Conservation (phyloP, 2,888 invertebrate species). For the Linnaemya tessellans region DNA sequence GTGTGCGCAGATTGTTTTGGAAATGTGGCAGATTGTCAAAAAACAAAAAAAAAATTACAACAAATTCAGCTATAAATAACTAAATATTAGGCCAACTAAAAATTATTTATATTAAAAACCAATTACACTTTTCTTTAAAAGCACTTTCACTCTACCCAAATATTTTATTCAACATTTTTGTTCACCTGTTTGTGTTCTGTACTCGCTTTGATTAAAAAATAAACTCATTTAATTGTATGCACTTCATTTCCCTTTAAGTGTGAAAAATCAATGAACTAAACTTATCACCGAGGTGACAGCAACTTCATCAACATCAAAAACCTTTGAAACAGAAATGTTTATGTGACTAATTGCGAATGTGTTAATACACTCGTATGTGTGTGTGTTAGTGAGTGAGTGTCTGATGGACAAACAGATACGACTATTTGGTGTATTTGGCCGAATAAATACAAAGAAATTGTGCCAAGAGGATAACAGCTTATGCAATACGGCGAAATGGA, state of each 20-base stretch:
- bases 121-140: not conserved
- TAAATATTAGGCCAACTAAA: not conserved
- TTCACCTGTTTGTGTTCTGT: not conserved
- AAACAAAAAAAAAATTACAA: slow-evolving; percentile 1
- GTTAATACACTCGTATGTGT: not conserved
- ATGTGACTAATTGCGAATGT: slow-evolving; percentile 45
- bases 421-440: slow-evolving; percentile 1
- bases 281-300: slow-evolving; percentile 72
- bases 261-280: slow-evolving; percentile 73
- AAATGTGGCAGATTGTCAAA: not conserved
- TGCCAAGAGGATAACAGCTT: slow-evolving; percentile 57
- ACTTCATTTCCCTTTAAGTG: slow-evolving; percentile 70
- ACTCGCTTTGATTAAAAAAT: slow-evolving; percentile 52
- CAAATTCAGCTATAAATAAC: slow-evolving; percentile 12
- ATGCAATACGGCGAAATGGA: slow-evolving; percentile 62
- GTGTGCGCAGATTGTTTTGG: not conserved
- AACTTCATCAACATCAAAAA: slow-evolving; percentile 70
- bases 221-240: slow-evolving; percentile 63
- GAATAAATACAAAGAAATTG: slow-evolving; percentile 34
- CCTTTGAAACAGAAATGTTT: slow-evolving; percentile 47
- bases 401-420: slow-evolving; percentile 37
- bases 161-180: slow-evolving; percentile 4
- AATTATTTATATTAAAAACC: slow-evolving; percentile 16
- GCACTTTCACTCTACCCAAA: not conserved
- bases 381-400: not conserved